These are phyloP conservation scores for Trochalopteron elliotii DNA, from an alignment of 2,113 vertebrate species.

Conservation along the genomic window DNA sequence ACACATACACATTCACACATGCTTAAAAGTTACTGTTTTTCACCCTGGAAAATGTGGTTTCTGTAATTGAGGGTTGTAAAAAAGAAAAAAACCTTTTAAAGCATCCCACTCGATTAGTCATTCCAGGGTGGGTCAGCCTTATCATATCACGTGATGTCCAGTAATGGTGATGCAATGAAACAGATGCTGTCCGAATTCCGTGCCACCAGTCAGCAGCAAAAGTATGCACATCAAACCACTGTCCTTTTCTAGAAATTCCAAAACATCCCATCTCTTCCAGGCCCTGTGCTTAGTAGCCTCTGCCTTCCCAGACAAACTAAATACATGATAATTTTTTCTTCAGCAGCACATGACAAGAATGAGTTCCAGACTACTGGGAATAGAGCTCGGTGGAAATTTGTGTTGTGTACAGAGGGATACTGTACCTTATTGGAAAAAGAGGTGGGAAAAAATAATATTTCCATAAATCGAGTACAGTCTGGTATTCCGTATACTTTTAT, in stretches of 20 bases:
- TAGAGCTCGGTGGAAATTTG: not conserved
- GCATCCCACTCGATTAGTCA: conserved; percentile 80
- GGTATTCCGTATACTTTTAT: not conserved
- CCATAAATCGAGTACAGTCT: not conserved
- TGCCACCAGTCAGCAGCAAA: conserved; percentile 63
- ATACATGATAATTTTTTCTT: not conserved
- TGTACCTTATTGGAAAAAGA: not conserved
- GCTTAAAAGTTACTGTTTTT: conserved; percentile 74
- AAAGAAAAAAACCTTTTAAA: conserved; percentile 74
- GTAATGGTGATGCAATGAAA: conserved; percentile 75
- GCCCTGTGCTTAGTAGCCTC: not conserved
- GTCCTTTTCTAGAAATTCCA: conserved; percentile 30
- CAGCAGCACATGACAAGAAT: not conserved
- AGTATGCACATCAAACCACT: conserved; percentile 52
- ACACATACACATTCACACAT: conserved; percentile 19
- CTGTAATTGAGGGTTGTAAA: conserved; percentile 78
- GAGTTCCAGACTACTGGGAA: not conserved
- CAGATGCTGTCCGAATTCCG: conserved; percentile 49
- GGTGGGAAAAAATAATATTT: not conserved
- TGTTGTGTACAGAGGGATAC: not conserved
- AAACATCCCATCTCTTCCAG: conserved; percentile 15
- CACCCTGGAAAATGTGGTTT: conserved; percentile 82
- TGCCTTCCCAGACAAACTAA: not conserved
- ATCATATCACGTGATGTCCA: conserved; percentile 74
- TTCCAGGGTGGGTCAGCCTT: conserved; percentile 70